A percentile compares a stretch with the other conserved stretches of the same genome.
Evolutionary conservation across 1,140 invertebrate species (phyloP).

Genomic region (Cyclargus thomasi): DNA sequence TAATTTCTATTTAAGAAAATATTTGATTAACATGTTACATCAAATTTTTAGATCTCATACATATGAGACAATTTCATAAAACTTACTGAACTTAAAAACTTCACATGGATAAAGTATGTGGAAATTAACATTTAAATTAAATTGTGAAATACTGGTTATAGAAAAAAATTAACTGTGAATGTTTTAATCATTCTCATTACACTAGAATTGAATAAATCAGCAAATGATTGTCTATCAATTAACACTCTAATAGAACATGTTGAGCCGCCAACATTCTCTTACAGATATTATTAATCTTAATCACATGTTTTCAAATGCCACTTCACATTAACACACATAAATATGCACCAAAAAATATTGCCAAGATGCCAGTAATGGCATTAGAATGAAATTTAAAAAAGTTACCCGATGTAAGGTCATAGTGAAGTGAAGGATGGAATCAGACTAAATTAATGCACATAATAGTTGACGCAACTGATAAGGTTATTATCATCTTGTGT

Average conservation of each 20-base stretch:
- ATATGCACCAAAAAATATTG: background rate
- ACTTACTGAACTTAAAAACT: no score
- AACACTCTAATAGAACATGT: background rate
- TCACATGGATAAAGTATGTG: no score
- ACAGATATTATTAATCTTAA: background rate
- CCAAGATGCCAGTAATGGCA: background rate
- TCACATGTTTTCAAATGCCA: background rate
- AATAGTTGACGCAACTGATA: constrained; percentile 62
- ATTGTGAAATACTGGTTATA: background rate
- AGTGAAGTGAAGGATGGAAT: constrained; percentile 53
- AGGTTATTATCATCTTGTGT: constrained; percentile 56
- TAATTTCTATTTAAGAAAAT: no score
- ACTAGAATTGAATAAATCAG: background rate
- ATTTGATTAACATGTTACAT: no score
- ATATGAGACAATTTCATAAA: no score
- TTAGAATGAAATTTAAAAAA: constrained; percentile 31
- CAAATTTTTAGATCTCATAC: no score
- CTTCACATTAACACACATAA: background rate
- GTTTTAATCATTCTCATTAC: background rate
- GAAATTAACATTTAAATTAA: no score
- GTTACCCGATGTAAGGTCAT: constrained; percentile 66
- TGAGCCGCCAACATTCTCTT: background rate
- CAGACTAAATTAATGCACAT: constrained; percentile 56
- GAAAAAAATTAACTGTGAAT: background rate
- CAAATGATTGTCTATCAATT: background rate